Conservation (phyloP, 2,797 vertebrate species). For the Diplodus puntazzo region DNA sequence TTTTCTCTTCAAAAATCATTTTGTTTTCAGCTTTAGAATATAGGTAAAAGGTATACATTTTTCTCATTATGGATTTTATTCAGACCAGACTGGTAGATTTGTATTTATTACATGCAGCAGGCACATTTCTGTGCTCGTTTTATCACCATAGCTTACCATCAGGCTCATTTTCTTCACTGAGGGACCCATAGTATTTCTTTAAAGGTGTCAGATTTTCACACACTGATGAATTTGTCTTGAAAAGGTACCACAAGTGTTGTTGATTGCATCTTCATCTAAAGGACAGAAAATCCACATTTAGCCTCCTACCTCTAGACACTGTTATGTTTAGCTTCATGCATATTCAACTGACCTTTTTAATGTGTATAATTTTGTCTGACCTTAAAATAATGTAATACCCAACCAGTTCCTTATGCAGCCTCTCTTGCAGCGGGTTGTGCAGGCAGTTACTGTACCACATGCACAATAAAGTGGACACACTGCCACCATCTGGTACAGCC, state of each 20-base stretch:
- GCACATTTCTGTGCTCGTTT: not conserved
- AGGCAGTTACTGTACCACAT: constrained; percentile 14
- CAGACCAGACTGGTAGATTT: not conserved
- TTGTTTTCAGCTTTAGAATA: not conserved
- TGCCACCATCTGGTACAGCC: constrained; percentile 74
- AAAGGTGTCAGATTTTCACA: not conserved
- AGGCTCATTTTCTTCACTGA: not conserved
- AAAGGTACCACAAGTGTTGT: not conserved
- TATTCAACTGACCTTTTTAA: not conserved
- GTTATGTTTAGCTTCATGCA: not conserved
- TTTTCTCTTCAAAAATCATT: not conserved
- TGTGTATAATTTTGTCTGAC: too few species aligned
- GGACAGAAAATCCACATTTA: not conserved
- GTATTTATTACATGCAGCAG: not conserved
- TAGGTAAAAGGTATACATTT: not conserved
- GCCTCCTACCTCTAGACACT: not conserved
- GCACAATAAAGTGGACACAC: constrained; percentile 60
- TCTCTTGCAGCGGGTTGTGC: constrained; percentile 15
- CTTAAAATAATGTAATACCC: not conserved
- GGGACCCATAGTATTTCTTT: not conserved
- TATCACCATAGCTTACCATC: not conserved
- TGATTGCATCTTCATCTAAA: not conserved
- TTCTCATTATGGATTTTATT: not conserved
- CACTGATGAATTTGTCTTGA: not conserved
- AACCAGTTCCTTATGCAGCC: constrained; percentile 2